These are phyloP conservation scores for Gavialis gangeticus DNA, from an alignment of 2,113 vertebrate species.

Conservation along the genomic window DNA sequence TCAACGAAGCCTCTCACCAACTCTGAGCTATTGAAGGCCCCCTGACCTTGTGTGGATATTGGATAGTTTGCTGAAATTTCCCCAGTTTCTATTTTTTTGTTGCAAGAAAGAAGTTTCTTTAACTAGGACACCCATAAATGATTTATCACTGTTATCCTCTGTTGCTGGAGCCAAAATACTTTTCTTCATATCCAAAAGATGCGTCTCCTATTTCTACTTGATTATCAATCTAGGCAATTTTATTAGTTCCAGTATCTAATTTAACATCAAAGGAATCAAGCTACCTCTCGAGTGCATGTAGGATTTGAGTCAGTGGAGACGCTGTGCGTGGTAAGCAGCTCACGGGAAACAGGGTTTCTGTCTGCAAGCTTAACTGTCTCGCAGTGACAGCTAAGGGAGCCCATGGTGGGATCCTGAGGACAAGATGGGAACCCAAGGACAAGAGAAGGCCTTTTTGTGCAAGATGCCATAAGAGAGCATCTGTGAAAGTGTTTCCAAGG, in stretches of 20 bases:
- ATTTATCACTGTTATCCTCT: constrained; percentile 47
- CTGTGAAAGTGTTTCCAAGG: constrained; percentile 54
- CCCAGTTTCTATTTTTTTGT: constrained; percentile 10
- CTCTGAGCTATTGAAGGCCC: neutral
- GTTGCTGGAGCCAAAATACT: constrained; percentile 33
- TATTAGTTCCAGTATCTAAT: constrained; percentile 40
- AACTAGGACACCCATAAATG: constrained; percentile 53
- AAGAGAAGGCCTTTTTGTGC: constrained; percentile 44
- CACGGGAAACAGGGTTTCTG: neutral
- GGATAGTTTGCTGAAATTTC: constrained; percentile 40
- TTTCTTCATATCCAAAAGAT: constrained; percentile 11
- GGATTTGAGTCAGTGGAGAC: constrained; percentile 28
- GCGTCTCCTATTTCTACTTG: constrained; percentile 21
- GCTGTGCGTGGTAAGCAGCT: neutral
- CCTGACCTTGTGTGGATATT: neutral
- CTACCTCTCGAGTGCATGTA: constrained; percentile 53
- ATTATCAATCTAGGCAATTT: constrained; percentile 44
- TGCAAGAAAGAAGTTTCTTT: constrained; percentile 49
- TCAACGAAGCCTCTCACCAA: neutral
- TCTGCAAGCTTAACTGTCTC: constrained; percentile 3
- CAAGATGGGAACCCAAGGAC: constrained; percentile 42
- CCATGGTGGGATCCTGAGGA: constrained; percentile 36
- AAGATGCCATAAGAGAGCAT: constrained; percentile 37
- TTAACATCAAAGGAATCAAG: constrained; percentile 66
- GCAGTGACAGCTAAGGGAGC: neutral